phyloP scores from a whole-genome alignment of 2,113 vertebrate species.

The Onychostoma macrolepis region DNA sequence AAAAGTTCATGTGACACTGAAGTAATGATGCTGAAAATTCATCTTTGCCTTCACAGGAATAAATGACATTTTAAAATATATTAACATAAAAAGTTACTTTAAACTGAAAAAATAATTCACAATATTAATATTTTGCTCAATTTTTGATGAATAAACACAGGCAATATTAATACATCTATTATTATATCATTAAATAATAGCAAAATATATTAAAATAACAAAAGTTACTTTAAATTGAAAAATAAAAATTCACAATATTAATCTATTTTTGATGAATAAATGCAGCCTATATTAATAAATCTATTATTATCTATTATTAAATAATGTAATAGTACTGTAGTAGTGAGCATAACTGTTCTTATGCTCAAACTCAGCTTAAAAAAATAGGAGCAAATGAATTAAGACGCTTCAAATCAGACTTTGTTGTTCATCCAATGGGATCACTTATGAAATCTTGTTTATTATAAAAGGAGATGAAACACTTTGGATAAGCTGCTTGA shows the following conservation, averaged over 20 bases:
- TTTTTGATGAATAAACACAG: background rate
- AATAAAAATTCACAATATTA: background rate
- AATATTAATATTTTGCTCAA: background rate
- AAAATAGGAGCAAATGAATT: background rate
- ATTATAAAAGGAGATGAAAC: background rate
- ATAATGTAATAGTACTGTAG: too few species aligned
- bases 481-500: background rate
- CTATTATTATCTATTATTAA: too few species aligned
- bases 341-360: background rate
- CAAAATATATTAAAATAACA: background rate
- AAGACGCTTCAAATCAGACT: background rate
- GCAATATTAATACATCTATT: too few species aligned
- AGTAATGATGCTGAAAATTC: background rate
- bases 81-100: background rate
- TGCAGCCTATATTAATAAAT: background rate
- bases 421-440: background rate
- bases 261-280: background rate
- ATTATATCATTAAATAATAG: too few species aligned
- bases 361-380: background rate
- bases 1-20: background rate
- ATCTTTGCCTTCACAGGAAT: background rate
- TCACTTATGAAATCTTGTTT: background rate
- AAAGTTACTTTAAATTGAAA: background rate
- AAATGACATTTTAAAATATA: background rate
- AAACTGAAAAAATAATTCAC: background rate